Base-by-base conservation (phyloP, 2,888 invertebrate species). In the Apodemia hepburni region DNA sequence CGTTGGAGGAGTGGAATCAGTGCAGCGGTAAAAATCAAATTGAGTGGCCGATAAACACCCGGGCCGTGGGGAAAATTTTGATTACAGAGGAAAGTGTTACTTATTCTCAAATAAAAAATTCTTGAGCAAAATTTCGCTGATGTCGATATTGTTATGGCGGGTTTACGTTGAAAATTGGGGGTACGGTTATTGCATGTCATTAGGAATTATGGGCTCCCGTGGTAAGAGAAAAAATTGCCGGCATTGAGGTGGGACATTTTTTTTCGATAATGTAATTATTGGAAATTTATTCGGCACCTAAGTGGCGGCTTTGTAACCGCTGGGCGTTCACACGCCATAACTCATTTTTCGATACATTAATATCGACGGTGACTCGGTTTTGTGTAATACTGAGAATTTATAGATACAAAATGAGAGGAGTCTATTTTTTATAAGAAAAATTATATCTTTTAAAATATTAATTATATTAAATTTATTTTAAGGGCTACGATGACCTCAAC, bases 101-200 rank as follows among this genome's bases (percentile, higher is more conserved):
- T 90, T 89, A 88, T 87, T 88, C 87, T 85, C 85, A 73, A 88
- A 90, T 90, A 90, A 90, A 89, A 82, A 80, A 78, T 76, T 73
- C 75, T 72, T 71, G 77, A 67, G 69, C 70, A 85, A 86, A 87
- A 81, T 79, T 83, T 85, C 78, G 91, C 91, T 91, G 91, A 91
- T 91, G 91, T 87, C 90, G 91, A 91, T 91, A 91, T 91, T 91
- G 90, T 91, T 91, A 91, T 89, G 88, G 87, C 82, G 88, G 91
- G 89, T 91, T 91, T 91, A 91, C 82, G 89, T 88, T 76, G 85
- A 85, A 90, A 90, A 91, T 90, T 91, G 90, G 89, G 89, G 91
- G 90, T 87, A 89, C 89, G 86, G 85, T 91, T 91, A 91, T 91
- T 91, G 90, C 90, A 91, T 90, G 90, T 91, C 91, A 91, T 91